Conservation (phyloP, 2,797 vertebrate genomes). For the Hylomyscus alleni region DNA sequence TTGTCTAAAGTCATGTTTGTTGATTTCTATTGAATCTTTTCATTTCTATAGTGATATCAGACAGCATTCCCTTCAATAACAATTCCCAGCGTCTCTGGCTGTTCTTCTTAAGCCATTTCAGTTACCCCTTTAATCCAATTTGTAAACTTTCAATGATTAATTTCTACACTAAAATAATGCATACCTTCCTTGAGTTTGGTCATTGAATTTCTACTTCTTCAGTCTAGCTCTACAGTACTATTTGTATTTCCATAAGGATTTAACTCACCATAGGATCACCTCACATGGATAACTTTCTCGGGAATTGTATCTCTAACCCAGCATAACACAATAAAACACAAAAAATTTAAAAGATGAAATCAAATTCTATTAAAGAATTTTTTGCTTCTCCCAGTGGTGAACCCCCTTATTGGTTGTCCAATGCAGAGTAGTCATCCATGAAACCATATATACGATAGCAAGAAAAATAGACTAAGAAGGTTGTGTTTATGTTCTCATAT, state of each 20-base stretch:
- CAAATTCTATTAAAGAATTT: not conserved
- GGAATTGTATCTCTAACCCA: not conserved
- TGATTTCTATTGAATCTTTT: not conserved
- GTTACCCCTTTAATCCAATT: not conserved
- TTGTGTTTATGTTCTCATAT: not conserved
- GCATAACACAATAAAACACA: not conserved
- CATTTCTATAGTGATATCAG: not conserved
- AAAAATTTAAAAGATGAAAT: not conserved
- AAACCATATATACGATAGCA: not conserved
- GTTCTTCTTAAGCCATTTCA: not conserved
- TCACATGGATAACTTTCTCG: not conserved
- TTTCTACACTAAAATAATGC: constrained; percentile 3
- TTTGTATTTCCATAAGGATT: not conserved
- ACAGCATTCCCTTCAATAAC: not conserved
- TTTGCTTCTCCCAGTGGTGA: not conserved
- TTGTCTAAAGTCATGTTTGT: not conserved
- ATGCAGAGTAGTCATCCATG: not conserved
- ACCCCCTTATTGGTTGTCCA: not conserved
- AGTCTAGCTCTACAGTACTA: not conserved
- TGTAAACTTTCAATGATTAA: not conserved
- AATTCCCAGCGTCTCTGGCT: not conserved
- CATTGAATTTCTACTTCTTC: not conserved
- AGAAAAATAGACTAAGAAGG: not conserved
- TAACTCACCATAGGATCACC: not conserved
- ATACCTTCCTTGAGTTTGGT: not conserved